Evolutionary conservation across 2,113 vertebrate species (phyloP).

Genomic region (Acanthisitta chloris): DNA sequence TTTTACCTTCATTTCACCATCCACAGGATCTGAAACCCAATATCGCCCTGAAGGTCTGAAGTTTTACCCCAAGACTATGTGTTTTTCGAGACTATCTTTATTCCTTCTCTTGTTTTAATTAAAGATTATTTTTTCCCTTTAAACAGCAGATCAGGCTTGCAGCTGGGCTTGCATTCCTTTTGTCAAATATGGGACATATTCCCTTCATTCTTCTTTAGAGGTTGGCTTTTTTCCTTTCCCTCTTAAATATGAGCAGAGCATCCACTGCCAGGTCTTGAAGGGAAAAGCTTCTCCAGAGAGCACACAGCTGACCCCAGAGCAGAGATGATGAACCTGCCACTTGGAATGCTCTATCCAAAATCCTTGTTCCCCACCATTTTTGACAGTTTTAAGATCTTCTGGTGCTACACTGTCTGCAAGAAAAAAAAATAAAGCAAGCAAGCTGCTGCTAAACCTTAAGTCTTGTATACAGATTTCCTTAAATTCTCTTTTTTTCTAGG

Average conservation of each 20-base stretch:
- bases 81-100: background rate
- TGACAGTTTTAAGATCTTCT: constrained; percentile 20
- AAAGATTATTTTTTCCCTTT: background rate
- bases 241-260: constrained; percentile 9
- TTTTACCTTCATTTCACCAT: background rate
- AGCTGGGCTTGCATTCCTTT: background rate
- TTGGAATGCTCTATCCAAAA: constrained; percentile 3
- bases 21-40: background rate
- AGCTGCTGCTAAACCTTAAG: background rate
- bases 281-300: constrained; percentile 23
- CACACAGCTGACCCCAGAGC: background rate
- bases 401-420: background rate
- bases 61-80: background rate
- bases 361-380: background rate
- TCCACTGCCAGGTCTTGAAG: background rate
- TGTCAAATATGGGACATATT: background rate
- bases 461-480: background rate
- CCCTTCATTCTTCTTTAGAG: background rate
- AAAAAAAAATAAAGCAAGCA: no score
- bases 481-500: background rate
- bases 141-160: background rate
- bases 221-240: background rate
- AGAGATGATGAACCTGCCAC: constrained; percentile 26
- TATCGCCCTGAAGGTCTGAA: background rate
- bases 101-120: background rate